phyloP scores from a whole-genome alignment of 1,140 invertebrate genomes.

The Ridgeia piscesae region DNA sequence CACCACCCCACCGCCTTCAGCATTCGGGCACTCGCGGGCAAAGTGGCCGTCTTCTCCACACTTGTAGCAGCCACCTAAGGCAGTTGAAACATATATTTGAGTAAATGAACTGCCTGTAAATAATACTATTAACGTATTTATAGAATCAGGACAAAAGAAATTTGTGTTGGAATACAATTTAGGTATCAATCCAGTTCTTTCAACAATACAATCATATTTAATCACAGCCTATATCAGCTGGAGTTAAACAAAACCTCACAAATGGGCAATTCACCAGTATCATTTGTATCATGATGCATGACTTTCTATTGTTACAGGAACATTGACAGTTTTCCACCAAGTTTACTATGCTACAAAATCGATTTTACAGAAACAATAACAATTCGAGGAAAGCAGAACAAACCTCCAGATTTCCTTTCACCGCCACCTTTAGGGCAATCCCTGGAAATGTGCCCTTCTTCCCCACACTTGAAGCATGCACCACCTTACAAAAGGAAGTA shows the following conservation, averaged over 20 bases:
- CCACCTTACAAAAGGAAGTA: conserved; percentile 4
- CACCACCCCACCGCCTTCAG: conserved; percentile 27
- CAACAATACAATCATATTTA: no score
- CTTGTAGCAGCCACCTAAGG: conserved; percentile 36
- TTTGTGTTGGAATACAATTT: no score
- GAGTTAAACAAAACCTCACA: no score
- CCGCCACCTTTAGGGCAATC: conserved; percentile 41
- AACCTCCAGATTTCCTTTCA: background rate
- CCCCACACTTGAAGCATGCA: conserved; percentile 45
- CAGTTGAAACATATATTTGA: background rate
- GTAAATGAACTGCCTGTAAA: background rate
- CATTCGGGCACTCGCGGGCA: conserved; percentile 41
- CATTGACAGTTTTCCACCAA: no score
- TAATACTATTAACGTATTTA: no score
- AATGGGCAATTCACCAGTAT: no score
- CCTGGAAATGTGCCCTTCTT: conserved; percentile 42
- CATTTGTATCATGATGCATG: background rate
- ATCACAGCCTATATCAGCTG: no score
- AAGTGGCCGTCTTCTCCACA: conserved; percentile 47
- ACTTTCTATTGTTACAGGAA: background rate
- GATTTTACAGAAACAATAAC: background rate
- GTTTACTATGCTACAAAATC: background rate
- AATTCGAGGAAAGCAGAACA: background rate
- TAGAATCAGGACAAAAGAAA: no score
- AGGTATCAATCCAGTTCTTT: no score